phyloP scores from a whole-genome alignment of 64 coral and sea anemone species.

The Hydrozoanthus tunicans region DNA sequence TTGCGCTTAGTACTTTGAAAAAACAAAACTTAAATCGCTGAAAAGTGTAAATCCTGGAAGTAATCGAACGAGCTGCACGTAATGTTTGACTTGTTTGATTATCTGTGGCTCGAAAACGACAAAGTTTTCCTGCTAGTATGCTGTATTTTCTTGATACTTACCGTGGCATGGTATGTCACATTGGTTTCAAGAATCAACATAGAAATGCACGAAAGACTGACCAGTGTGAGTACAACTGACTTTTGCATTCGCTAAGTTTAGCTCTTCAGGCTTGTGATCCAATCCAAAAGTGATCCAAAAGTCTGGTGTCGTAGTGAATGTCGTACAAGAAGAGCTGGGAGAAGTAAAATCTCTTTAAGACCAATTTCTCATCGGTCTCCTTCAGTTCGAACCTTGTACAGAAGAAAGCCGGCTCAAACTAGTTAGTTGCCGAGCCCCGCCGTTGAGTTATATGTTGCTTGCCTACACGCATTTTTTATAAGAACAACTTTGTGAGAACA shows the following conservation, averaged over 20 bases:
- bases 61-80: background rate
- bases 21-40: too few relatives aligned
- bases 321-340: too few relatives aligned
- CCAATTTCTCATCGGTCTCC: too few relatives aligned
- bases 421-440: too few relatives aligned
- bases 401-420: background rate
- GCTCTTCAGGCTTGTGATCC: background rate
- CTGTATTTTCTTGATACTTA: background rate
- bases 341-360: too few relatives aligned
- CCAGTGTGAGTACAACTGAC: background rate
- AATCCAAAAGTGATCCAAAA: background rate
- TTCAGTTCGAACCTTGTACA: too few relatives aligned
- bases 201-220: conserved; percentile 24
- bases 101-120: conserved; percentile 15
- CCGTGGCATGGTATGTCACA: conserved; percentile 3
- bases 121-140: background rate
- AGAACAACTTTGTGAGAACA: too few relatives aligned
- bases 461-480: too few relatives aligned
- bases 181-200: conserved; percentile 17
- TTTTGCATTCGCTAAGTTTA: background rate
- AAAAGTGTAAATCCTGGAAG: too few relatives aligned
- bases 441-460: too few relatives aligned
- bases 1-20: too few relatives aligned
- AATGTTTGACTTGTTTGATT: background rate
- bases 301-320: background rate